Evolutionary conservation across 2,888 invertebrate genomes (phyloP), one percentile per base, ranked within the genome.

Genomic region (Rotaria magnacalcarata): DNA sequence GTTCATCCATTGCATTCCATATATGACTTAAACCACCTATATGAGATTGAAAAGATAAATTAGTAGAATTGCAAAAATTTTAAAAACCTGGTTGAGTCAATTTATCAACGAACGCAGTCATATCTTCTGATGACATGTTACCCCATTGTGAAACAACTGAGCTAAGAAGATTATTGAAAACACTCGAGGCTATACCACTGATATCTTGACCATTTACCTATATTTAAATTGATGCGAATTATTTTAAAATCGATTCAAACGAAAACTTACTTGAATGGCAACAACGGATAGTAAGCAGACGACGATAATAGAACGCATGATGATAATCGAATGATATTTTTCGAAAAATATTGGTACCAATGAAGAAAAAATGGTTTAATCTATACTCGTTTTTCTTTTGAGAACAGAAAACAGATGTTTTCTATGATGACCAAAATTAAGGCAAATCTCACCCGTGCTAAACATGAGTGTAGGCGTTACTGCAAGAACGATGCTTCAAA

Each of bases 11-110:
- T 52, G 80, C 58, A 56, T 52, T 43, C 86, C 86, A 86, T 41
- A 86, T 54, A 54, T 86, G 85, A 60, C 85, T 27, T 43, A 86
- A 80, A 58, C 86, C 86, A 34, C 52, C 67, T 85, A 74, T 52
- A 41, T 54, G n/a, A 74, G 58, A 75, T 52, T 8, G 10, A n/a
- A n/a, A 67, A 2, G 5, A 27, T 27, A 4, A 16, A 67, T 27
- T 14, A 67, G 27, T 27, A 67, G 8, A 27, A 27, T 27, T n/a
- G n/a, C 19, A 67, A 67, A 27, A 27, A 67, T n/a, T n/a, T 41
- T 4, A 3, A 3, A 41, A 11, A 75, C 75, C 75, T n/a, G 75
- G 75, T 75, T 75, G 43, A 75, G 21, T 41, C 24, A 75, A n/a
- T 75, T 75, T 75, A 47, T 75, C 75, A 8, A 75, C 47, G 75